These are phyloP conservation scores for Pantala flavescens DNA, from an alignment of 1,140 invertebrate species.

Conservation along the genomic window DNA sequence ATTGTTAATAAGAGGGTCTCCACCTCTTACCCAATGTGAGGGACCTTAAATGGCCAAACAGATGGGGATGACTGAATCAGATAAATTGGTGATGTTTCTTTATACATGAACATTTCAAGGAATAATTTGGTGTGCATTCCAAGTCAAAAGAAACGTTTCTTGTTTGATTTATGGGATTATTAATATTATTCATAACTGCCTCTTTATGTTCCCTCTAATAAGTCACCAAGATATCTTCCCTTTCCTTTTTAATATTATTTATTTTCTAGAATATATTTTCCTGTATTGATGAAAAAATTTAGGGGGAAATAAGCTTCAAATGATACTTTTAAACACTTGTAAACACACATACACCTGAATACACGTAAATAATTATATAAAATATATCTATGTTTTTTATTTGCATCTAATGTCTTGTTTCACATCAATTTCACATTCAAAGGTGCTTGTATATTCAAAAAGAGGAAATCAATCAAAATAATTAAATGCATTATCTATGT, in stretches of 20 bases:
- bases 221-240: not conserved
- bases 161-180: not conserved
- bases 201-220: not conserved
- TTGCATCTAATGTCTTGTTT: too few species aligned
- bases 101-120: not conserved
- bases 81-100: not conserved
- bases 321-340: too few species aligned
- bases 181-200: not conserved
- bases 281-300: not conserved
- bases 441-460: too few species aligned
- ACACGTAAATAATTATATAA: too few species aligned
- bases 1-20: not conserved
- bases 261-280: not conserved
- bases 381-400: too few species aligned
- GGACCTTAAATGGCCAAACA: not conserved
- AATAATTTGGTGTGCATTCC: not conserved
- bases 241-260: not conserved
- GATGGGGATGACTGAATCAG: not conserved
- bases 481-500: too few species aligned
- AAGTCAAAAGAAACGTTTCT: not conserved
- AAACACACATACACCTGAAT: too few species aligned
- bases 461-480: too few species aligned
- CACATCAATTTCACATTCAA: too few species aligned
- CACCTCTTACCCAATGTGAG: not conserved
- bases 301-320: too few species aligned